Evolutionary conservation across 2,888 invertebrate genomes (phyloP), one percentile per base, ranked within the genome.

Genomic region (Lasioglossum morio): DNA sequence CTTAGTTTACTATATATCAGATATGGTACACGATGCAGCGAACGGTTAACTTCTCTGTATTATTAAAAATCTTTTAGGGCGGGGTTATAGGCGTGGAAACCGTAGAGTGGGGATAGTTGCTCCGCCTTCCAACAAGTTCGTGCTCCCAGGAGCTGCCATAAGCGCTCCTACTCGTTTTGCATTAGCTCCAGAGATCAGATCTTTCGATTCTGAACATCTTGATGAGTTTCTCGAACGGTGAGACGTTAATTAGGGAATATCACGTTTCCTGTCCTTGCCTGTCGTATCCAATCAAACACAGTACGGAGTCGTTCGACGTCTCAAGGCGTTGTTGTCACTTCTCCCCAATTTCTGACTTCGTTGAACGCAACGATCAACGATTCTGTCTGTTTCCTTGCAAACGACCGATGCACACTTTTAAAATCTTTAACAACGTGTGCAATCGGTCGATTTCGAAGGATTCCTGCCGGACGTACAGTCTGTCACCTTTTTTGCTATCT

Each of bases 311-410:
- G n/a, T 30, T 30, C 63, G 63, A 16, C 4, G 14, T 46, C 37
- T 40, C 27, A 27, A 72, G 30, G 14, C 75, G 34, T 30, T 40
- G 14, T 27, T 30, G 19, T 16, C n/a, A 48, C 60, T 77, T 34
- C 27, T 34, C 37, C 30, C 30, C n/a, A 16, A 63, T 34, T 72
- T 48, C 66, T 23, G 63, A 70, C 70, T 7, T 81, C 79, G 63
- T 63, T 63, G 63, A 27, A 27, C 1, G 43, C 37, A n/a, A 12
- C 48, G 23, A 53, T 53, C 19, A n/a, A 12, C 48, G 23, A 53
- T 53, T 8, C 19, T 8, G 16, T 19, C 7, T n/a, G 37, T 27
- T 60, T 16, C 30, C 23, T 53, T 53, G 23, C 23, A 10, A 53
- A 53, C 53, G 53, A 53, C 53, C 53, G 53, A 53, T 2, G 23